Percentiles rank a stretch among this genome's conserved stretches.
phyloP scores from a whole-genome alignment of 1,140 invertebrate genomes.

The Andricus grossulariae region DNA sequence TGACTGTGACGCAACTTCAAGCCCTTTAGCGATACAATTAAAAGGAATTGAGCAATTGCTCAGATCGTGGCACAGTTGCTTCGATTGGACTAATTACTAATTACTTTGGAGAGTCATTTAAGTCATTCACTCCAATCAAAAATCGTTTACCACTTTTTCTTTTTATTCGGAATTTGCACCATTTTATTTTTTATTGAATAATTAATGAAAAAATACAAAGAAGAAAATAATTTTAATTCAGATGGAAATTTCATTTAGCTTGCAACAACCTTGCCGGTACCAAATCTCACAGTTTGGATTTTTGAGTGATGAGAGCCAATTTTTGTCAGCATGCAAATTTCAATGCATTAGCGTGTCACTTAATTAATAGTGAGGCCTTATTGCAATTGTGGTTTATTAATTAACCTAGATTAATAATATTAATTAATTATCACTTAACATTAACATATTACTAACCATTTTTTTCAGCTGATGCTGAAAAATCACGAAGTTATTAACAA shows the following conservation, averaged over 20 bases:
- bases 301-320: conserved; percentile 6
- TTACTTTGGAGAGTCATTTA: background rate
- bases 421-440: background rate
- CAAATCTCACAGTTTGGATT: no score
- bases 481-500: background rate
- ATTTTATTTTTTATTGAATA: background rate
- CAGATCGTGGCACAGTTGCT: conserved; percentile 15
- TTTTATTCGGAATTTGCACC: background rate
- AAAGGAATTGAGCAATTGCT: conserved; percentile 21
- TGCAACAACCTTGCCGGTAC: no score
- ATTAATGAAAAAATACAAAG: background rate
- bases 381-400: conserved; percentile 16
- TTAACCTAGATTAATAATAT: conserved; percentile 6
- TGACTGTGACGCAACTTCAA: conserved; percentile 17
- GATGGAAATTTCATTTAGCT: background rate
- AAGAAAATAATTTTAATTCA: background rate
- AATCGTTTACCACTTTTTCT: background rate
- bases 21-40: conserved; percentile 5
- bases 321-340: conserved; percentile 10
- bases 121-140: background rate
- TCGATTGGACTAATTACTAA: conserved; percentile 20
- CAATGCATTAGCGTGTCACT: conserved; percentile 15
- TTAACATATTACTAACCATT: background rate
- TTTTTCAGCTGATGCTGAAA: background rate
- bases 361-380: background rate